Evolutionary conservation across 1,140 invertebrate genomes (phyloP), one percentile per base, ranked within the genome.

Genomic region (Trichonephila clavipes): DNA sequence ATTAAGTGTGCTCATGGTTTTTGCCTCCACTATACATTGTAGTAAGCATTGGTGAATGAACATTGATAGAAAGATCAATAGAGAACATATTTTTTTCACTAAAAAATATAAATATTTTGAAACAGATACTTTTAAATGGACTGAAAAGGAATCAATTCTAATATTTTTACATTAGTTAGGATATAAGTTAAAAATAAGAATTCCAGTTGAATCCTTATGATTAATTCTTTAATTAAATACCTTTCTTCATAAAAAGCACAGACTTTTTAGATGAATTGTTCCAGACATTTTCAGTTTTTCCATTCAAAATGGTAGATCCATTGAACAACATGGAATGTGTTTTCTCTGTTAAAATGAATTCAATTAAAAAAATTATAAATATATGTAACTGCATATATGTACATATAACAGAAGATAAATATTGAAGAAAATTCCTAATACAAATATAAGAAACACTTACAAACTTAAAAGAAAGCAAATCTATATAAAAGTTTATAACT

Each of bases 321-420:
- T 51, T 89, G 8, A 89, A 72, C 16, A 89, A 21, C 3, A 89
- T 19, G 0, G 40, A 7, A 59, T 72, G 66, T 72, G 88, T 89
- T 59, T 72, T 89, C 61, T 89, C 88, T 89, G 66, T 58, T 44
- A 88, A 87, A 62, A 16, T 44, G 6, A 87, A n/a, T 87, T 87
- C n/a, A 62, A 51, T 83, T 28, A 7, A 51, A 40, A 40, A 40
- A 40, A 40, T 4, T 40, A 40, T 40, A 40, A 40, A 40, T 3
- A 40, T 40, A 28, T 51, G 1, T 51, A 51, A 51, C 6, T 14
- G 40, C 16, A 34, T 28, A 81, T 12, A 28, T 18, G 34, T 40
- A 28, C 2, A 81, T 81, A 34, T 81, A 10, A 81, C 28, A 28
- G 12, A 81, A 34, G 16, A 81, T 1, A 28, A 81, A 81, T 34